Base-by-base conservation (phyloP, 2,888 invertebrate species). In the Gari tellinella region DNA sequence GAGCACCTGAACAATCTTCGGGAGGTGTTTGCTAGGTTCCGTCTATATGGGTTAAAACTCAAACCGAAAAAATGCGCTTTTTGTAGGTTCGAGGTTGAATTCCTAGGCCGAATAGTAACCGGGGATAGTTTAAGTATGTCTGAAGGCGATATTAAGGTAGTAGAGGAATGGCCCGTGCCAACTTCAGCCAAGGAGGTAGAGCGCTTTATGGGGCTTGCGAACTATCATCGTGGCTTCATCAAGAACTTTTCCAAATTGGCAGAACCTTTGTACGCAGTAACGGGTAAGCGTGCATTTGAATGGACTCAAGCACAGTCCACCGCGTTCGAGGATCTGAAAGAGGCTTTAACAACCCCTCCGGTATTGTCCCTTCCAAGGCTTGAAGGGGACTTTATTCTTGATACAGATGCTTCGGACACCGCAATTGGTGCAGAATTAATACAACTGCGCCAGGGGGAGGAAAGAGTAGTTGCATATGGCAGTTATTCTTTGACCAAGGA, bases 61-160 rank as follows among this genome's bases (percentile, higher is more conserved):
- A 73, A 80, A 52, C 73, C 80, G 1, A 55, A 52, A 17, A 81
- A 80, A 43, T 82, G 80, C 52, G 49, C 58, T 0, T 37, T 81
- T 31, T 79, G 75, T n/a, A 49, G 67, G 37, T 19, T 25, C 12
- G 25, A 64, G 21, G 70, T 79, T 0, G 48, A 55, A 23, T 82
- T 82, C 26, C 21, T 79, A 0, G 80, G 80, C 0, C 63, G 61
- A 41, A 25, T 15, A 15, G 65, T 72, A 4, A 57, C 53, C 4
- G 19, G 40, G 17, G 58, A 68, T 1, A 60, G 64, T 1, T 23
- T 78, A 0, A 55, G 40, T 10, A 26, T 73, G 4, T 26, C 46
- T 1, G n/a, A 37, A 15, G 49, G 48, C 4, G 48, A 66, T 10
- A 56, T 60, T 10, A 3, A 66, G 31, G 43, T 43, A 1, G 63